Evolutionary conservation across 2,888 invertebrate species (phyloP), one percentile per base, ranked within the genome.

Genomic region (Pachymerium ferrugineum): DNA sequence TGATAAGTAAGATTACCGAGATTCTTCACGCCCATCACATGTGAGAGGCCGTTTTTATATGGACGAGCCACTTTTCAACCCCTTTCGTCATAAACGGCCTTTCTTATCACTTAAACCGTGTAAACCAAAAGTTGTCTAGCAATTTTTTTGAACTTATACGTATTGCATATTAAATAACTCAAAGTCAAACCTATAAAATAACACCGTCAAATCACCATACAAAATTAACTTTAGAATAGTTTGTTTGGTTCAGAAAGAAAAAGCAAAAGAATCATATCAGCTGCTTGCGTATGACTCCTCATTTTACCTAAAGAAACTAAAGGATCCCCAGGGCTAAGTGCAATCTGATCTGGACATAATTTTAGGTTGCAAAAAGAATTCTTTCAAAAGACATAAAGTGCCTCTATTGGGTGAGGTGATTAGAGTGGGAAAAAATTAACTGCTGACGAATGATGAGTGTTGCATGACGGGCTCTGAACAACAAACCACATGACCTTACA

Each of bases 321-420:
- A 22, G 16, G 10, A 19, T 22, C 19, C 47, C 47, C 5, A 22
- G 19, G 47, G 47, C 47, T 19, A 47, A 10, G 47, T 22, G 47
- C 47, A 47, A 47, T 47, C 47, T 47, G 47, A 47, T 47, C 47
- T 47, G 47, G 47, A 47, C 47, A 22, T 47, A 47, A 47, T 47
- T 47, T 47, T 47, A 47, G 47, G 47, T 47, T 47, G 47, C 47
- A 47, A 22, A 47, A 47, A 16, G 10, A 8, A 10, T 16, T 47
- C 19, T 47, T 22, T 47, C 47, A 47, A 47, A 19, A 47, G 47
- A 47, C 47, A 47, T 19, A 22, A n/a, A 47, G 47, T 22, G 47
- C 47, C 47, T 16, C 47, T 47, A 47, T 47, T 47, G 47, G 47
- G 22, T 47, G 47, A 47, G 47, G 22, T 47, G 47, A 47, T 47